Base-by-base conservation (phyloP, 2,113 vertebrate genomes). In the Corynorhinus townsendii region DNA sequence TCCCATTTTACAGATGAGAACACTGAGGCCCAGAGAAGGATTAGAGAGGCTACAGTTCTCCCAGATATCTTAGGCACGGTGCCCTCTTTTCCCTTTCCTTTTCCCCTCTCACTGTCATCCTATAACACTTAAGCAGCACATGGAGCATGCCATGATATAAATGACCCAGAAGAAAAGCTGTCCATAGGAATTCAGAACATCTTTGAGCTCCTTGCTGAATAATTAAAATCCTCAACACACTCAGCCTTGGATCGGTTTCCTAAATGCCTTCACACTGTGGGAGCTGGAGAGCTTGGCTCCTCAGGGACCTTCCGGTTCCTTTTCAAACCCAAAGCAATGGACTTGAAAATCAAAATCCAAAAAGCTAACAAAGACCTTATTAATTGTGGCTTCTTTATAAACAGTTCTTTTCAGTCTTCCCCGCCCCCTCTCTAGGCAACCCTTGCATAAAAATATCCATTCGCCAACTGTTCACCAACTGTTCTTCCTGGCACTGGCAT, bases 391-490 rank as follows among this genome's bases (percentile, higher is more conserved):
- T 98, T 97, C 98, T 98, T 98, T 97, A 97, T 97, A 98, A 98
- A 98, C 97, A 97, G 88, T 84, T 96, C 77, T 96, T 77, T 95
- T 97, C 84, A 38, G 86, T 0, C 95, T 93, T 88, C 62, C 80
- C 93, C 97, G 97, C 97, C 90, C 96, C 97, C 96, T 97, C 98
- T 98, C 98, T 97, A 98, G 98, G 98, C 98, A 98, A 98, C 98
- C 97, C 98, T 98, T 98, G 98, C 97, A 98, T 98, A 98, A 98
- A 98, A 98, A 98, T 98, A 98, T 98, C 98, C 96, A 98, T 98
- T 98, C 97, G 88, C 98, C 98, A 98, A 98, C 98, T 98, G 98
- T 98, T 98, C 98, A 98, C 98, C 98, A 98, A 98, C 98, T 98
- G 98, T 98, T 98, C 98, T 97, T 97, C 93, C 0, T 85, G 95